phyloP scores from a whole-genome alignment of 2,888 invertebrate genomes.

The Labia minor region DNA sequence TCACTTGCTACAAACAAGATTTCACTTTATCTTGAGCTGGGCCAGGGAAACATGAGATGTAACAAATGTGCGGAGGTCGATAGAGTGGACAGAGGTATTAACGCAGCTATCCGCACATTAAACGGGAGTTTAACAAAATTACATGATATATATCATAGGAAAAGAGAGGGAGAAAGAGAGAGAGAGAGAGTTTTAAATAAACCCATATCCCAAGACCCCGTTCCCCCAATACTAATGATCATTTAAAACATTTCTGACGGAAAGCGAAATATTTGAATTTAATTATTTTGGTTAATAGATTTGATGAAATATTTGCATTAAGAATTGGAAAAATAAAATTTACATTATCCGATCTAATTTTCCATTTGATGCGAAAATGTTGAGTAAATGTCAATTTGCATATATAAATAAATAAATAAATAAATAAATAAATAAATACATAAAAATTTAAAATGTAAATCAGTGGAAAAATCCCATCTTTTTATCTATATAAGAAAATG shows the following conservation, averaged over 20 bases:
- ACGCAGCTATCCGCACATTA: conserved; percentile 3
- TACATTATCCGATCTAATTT: too few species aligned
- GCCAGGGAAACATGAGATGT: background rate
- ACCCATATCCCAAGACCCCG: background rate
- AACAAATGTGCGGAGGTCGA: background rate
- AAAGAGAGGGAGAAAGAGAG: background rate
- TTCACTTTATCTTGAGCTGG: background rate
- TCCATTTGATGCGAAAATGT: too few species aligned
- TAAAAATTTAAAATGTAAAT: too few species aligned
- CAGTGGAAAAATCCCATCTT: too few species aligned
- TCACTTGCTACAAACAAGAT: background rate
- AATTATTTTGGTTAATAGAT: background rate
- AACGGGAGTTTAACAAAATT: conserved; percentile 3
- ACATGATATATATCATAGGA: background rate
- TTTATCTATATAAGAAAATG: too few species aligned
- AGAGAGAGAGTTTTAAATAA: background rate
- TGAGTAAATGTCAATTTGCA: too few species aligned
- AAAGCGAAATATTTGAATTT: background rate
- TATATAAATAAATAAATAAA: too few species aligned
- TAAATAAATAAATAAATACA: too few species aligned
- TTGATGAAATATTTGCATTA: background rate
- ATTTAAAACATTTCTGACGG: background rate
- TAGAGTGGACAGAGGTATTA: background rate
- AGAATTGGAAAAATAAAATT: too few species aligned
- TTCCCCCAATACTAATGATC: background rate